phyloP scores from a whole-genome alignment of 2,797 vertebrate species.

The Danio jaintianensis region DNA sequence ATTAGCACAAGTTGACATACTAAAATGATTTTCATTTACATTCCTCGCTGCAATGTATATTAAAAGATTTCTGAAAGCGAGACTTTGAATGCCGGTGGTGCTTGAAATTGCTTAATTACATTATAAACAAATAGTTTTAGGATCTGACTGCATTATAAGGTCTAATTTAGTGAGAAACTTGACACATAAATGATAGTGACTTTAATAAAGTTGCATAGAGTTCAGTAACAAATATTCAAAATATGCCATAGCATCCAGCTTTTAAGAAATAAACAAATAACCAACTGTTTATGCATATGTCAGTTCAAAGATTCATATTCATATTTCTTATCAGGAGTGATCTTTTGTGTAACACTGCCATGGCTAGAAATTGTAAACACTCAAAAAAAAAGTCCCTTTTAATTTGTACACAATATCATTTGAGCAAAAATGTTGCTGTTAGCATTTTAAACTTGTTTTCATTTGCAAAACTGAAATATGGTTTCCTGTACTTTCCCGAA shows the following conservation, averaged over 20 bases:
- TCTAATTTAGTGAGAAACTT: not conserved
- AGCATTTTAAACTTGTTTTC: no score
- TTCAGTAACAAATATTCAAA: not conserved
- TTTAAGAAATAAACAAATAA: not conserved
- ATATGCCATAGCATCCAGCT: not conserved
- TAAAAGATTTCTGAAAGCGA: slow-evolving; percentile 50
- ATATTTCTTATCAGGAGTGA: no score
- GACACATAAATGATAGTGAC: not conserved
- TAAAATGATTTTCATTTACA: slow-evolving; percentile 51
- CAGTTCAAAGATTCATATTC: not conserved
- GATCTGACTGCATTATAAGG: slow-evolving; percentile 7
- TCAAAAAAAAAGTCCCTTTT: no score
- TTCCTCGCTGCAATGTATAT: slow-evolving; percentile 34
- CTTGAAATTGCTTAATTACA: slow-evolving; percentile 31
- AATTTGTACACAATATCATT: not conserved
- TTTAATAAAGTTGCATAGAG: not conserved
- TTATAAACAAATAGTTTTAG: slow-evolving; percentile 24
- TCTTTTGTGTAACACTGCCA: no score
- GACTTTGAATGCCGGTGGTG: slow-evolving; percentile 35
- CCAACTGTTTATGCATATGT: not conserved
- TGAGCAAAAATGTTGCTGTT: not conserved
- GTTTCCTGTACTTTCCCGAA: no score
- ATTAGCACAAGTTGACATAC: slow-evolving; percentile 38
- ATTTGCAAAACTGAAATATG: no score
- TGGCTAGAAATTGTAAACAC: no score